These are phyloP conservation scores for Tangachromis dhanisi DNA, from an alignment of 2,113 vertebrate genomes.

Conservation along the genomic window DNA sequence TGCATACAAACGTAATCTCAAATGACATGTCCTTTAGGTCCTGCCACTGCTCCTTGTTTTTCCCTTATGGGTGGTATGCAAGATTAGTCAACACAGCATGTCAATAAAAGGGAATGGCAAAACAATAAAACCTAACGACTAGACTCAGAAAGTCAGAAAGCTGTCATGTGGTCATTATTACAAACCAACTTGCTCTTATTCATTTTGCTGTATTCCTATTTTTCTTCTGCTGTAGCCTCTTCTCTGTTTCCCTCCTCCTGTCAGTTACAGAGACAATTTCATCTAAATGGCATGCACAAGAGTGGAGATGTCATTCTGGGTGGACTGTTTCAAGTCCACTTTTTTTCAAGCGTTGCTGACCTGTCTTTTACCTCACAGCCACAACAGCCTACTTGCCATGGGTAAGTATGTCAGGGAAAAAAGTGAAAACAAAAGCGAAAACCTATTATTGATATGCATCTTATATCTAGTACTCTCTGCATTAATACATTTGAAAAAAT, in stretches of 20 bases:
- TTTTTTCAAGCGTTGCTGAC: background rate
- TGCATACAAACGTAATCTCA: background rate
- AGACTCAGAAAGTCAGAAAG: background rate
- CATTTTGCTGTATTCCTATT: background rate
- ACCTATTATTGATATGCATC: background rate
- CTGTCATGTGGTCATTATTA: background rate
- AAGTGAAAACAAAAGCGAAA: background rate
- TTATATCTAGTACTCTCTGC: background rate
- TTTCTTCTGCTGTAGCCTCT: background rate
- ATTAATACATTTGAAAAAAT: background rate
- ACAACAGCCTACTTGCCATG: constrained; percentile 5
- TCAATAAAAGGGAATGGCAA: background rate
- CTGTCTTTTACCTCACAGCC: constrained; percentile 25
- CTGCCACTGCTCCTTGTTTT: background rate
- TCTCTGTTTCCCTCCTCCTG: background rate
- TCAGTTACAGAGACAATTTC: constrained; percentile 10
- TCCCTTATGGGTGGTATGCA: background rate
- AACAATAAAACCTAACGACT: background rate
- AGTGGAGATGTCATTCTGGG: constrained; percentile 38
- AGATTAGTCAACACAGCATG: background rate
- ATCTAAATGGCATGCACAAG: constrained; percentile 32
- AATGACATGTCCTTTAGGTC: background rate
- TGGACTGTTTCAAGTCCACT: constrained; percentile 30
- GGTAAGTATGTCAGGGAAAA: background rate
- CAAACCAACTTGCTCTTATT: background rate